These are phyloP conservation scores for Popillia japonica DNA, from an alignment of 1,140 invertebrate species.

Conservation along the genomic window DNA sequence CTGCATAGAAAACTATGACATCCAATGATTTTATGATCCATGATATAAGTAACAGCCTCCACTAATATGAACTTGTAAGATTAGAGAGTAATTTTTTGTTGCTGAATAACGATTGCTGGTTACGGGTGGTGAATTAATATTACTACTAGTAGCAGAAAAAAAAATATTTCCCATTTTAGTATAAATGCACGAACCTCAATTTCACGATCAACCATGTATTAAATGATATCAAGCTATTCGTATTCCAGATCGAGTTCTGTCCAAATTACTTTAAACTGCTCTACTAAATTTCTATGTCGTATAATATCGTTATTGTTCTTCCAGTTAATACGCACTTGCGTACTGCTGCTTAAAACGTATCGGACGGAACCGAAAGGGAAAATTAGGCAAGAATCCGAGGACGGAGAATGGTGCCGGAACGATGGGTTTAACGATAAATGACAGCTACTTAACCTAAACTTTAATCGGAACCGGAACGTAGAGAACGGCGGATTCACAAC, in stretches of 20 bases:
- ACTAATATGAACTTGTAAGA: too few species aligned
- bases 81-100: too few species aligned
- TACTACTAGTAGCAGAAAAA: too few species aligned
- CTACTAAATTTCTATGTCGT: constrained; percentile 4
- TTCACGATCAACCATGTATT: too few species aligned
- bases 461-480: constrained; percentile 26
- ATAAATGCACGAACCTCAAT: too few species aligned
- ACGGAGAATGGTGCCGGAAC: constrained; percentile 19
- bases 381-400: constrained; percentile 26
- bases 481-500: constrained; percentile 12
- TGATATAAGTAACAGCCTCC: too few species aligned
- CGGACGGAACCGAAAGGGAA: constrained; percentile 19
- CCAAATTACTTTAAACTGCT: neutral
- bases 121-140: too few species aligned
- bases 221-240: too few species aligned
- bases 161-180: too few species aligned
- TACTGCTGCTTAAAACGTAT: neutral
- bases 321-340: neutral
- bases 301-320: constrained; percentile 24
- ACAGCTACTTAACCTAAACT: constrained; percentile 32
- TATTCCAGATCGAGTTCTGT: neutral
- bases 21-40: too few species aligned
- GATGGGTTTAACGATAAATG: constrained; percentile 32
- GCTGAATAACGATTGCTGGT: too few species aligned
- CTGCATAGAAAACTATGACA: too few species aligned